Evolutionary conservation across 2,888 invertebrate species (phyloP), one percentile per base, ranked within the genome.

Genomic region (Meteorus cinctellus): DNA sequence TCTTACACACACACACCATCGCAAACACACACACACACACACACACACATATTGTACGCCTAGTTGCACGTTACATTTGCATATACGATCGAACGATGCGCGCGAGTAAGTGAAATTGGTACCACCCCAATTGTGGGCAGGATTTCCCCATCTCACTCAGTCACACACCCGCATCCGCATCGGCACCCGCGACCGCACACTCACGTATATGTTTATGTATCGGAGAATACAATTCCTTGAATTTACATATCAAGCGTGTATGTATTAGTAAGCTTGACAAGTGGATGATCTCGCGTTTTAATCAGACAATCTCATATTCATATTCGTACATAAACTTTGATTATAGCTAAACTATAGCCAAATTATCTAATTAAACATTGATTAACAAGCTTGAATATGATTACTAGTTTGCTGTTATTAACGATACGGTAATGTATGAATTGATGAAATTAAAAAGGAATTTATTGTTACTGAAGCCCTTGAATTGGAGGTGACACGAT

Each of bases 201-300:
- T 8, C 19, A 55, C 8, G 2, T 55, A 24, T 24, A 19, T 24
- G 8, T 4, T 34, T 55, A 19, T 19, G 19, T 66, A 16, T 41
- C n/a, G 41, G 66, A 66, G 41, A 36, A 66, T 66, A n/a, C 6
- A 24, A 2, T 55, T 4, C 27, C 41, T 66, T 27, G 27, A 41
- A 66, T 66, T 66, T 66, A 66, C 66, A 66, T 66, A n/a, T 41
- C 41, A 66, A 14, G 41, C 24, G 19, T 66, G 41, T 19, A n/a
- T 63, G 4, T 29, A 31, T 66, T 19, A 12, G 12, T 66, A 3
- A 31, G 19, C 65, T 31, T 41, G 24, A 19, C 45, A 41, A 68
- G 67, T 68, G n/a, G 51, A 29, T 68, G 31, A 68, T 68, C 51
- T 27, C 67, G 29, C 29, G 29, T 10, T 68, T 51, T 68, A 48